Percentiles rank a stretch among this genome's conserved stretches.
These are phyloP conservation scores for Festucalex cinctus DNA, from an alignment of 2,113 vertebrate genomes.

Conservation along the genomic window DNA sequence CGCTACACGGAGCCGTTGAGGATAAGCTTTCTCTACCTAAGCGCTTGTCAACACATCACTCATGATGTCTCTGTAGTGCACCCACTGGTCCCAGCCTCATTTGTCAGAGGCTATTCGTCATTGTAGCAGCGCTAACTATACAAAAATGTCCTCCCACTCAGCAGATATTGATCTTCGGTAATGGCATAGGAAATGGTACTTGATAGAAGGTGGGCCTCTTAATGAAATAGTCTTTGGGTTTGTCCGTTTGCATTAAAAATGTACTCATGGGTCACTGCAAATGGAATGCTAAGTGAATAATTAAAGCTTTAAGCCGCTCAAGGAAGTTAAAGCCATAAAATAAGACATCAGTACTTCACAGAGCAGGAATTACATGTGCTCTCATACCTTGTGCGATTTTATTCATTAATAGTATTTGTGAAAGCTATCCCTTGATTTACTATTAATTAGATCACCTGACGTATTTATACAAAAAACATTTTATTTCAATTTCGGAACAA, in stretches of 20 bases:
- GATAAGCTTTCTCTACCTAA: slow-evolving; percentile 32
- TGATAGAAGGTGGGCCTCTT: slow-evolving; percentile 39
- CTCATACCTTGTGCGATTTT: neutral
- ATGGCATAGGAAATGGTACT: slow-evolving; percentile 38
- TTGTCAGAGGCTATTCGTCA: slow-evolving; percentile 18
- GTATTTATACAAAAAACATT: neutral
- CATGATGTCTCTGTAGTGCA: slow-evolving; percentile 17
- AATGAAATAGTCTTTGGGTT: slow-evolving; percentile 47
- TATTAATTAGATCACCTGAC: neutral
- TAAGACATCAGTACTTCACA: slow-evolving; percentile 25
- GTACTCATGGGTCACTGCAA: slow-evolving; percentile 5
- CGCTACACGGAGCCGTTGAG: slow-evolving; percentile 19
- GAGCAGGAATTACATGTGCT: slow-evolving; percentile 15
- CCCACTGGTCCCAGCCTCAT: slow-evolving; percentile 6
- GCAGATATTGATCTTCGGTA: slow-evolving; percentile 55
- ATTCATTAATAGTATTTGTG: neutral
- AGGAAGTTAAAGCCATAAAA: slow-evolving; percentile 40
- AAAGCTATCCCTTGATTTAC: neutral
- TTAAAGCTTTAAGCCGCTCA: slow-evolving; percentile 40
- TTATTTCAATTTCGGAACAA: neutral
- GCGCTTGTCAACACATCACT: slow-evolving; percentile 44
- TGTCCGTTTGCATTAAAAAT: slow-evolving; percentile 38
- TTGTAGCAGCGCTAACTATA: slow-evolving; percentile 20
- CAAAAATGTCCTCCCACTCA: slow-evolving; percentile 17
- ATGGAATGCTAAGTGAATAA: slow-evolving; percentile 42